Percentiles rank a stretch among this genome's conserved stretches.
Evolutionary conservation across 2,797 vertebrate species (phyloP).

Genomic region (Manis pentadactyla): DNA sequence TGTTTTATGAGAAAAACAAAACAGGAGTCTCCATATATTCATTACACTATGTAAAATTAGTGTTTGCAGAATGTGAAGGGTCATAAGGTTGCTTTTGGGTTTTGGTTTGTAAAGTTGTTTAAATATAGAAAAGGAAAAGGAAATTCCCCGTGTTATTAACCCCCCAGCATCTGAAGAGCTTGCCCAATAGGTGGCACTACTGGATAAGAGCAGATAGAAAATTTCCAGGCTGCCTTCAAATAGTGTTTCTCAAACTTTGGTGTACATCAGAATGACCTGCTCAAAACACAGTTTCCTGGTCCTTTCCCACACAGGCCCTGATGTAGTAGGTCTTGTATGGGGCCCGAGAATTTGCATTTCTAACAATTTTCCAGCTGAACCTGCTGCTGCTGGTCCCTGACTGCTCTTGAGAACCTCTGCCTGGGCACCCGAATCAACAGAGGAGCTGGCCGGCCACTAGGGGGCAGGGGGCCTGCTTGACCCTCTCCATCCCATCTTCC

Average conservation of each 20-base stretch:
- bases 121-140: conserved; percentile 39
- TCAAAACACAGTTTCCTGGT: neutral
- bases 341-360: neutral
- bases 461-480: neutral
- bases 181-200: conserved; percentile 83
- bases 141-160: neutral
- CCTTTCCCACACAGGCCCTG: neutral
- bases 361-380: neutral
- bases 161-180: neutral
- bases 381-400: neutral
- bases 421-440: neutral
- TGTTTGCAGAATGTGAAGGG: neutral
- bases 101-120: conserved; percentile 42
- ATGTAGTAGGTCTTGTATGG: neutral
- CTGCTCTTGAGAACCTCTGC: neutral
- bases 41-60: neutral
- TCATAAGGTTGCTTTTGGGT: neutral
- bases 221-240: neutral
- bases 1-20: conserved; percentile 1
- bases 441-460: neutral
- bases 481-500: neutral
- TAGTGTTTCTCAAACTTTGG: neutral
- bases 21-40: neutral
- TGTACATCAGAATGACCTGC: neutral
- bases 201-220: conserved; percentile 77